phyloP scores from a whole-genome alignment of 2,888 invertebrate genomes.

The Drosophila emarginata region DNA sequence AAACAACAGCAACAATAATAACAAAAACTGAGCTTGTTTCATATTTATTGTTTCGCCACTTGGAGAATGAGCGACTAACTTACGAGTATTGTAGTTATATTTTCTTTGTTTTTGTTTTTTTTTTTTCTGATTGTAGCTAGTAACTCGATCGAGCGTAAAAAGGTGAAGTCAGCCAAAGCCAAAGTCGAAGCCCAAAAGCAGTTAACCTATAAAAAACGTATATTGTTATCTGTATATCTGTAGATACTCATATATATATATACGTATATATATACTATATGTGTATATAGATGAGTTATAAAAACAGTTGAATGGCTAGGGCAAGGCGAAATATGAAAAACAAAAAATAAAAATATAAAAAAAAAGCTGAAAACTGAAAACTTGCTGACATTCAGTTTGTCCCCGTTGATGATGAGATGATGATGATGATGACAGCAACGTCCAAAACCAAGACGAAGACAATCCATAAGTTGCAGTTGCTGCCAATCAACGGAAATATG shows the following conservation, averaged over 20 bases:
- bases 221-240: conserved; percentile 34
- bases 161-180: conserved; percentile 70
- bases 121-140: conserved; percentile 22
- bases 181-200: conserved; percentile 53
- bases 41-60: conserved; percentile 56
- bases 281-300: conserved; percentile 6
- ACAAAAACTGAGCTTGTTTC: conserved; percentile 45
- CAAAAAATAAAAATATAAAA: conserved; percentile 29
- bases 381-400: conserved; percentile 71
- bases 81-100: conserved; percentile 18
- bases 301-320: conserved; percentile 25
- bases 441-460: neutral
- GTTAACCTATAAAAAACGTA: conserved; percentile 70
- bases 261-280: neutral
- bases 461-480: neutral
- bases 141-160: conserved; percentile 63
- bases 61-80: conserved; percentile 15
- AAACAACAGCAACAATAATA: conserved; percentile 22
- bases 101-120: conserved; percentile 10
- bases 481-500: neutral
- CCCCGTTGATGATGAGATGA: conserved; percentile 47
- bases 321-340: conserved; percentile 25
- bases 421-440: conserved; percentile 4
- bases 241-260: conserved; percentile 16
- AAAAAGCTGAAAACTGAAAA: conserved; percentile 47